A percentile compares a stretch with the other conserved stretches of the same genome.
These are phyloP conservation scores for Bos indicus DNA, from an alignment of 2,113 vertebrate genomes.

Conservation along the genomic window DNA sequence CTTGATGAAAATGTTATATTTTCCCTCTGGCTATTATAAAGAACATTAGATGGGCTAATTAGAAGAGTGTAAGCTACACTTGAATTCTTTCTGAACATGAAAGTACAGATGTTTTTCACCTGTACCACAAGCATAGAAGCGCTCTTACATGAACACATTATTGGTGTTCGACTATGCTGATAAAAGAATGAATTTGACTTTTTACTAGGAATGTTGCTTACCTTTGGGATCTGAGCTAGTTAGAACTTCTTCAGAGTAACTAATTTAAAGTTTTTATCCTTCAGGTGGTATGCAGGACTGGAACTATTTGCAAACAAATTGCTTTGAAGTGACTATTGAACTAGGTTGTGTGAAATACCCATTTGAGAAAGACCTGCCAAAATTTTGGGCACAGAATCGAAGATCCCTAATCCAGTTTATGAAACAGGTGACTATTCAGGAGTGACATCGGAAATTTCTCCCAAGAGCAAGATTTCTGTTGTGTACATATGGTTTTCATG, in stretches of 20 bases:
- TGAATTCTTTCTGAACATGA: not conserved
- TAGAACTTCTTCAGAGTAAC: not conserved
- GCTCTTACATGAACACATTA: not conserved
- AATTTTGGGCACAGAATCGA: slow-evolving; percentile 93
- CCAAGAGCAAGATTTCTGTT: not conserved
- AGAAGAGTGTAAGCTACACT: not conserved
- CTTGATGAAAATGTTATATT: not conserved
- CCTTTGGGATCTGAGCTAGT: not conserved
- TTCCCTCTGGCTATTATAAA: not conserved
- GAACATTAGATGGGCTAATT: not conserved
- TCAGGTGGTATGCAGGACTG: slow-evolving; percentile 99
- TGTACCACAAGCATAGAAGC: not conserved
- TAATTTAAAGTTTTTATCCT: not conserved
- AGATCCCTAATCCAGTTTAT: slow-evolving; percentile 92
- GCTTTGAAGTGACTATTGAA: slow-evolving; percentile 98
- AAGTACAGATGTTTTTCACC: not conserved
- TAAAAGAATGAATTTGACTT: slow-evolving; percentile 6
- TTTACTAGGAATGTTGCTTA: not conserved
- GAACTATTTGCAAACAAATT: slow-evolving; percentile 98
- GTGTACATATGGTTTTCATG: not conserved
- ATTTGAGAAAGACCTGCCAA: slow-evolving; percentile 85
- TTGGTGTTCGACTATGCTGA: not conserved
- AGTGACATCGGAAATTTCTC: not conserved
- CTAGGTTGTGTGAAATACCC: slow-evolving; percentile 95
- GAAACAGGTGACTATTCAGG: slow-evolving; percentile 85